Percentiles rank a stretch among this genome's conserved stretches.
Evolutionary conservation across 2,797 vertebrate species (phyloP).

Genomic region (Betta splendens): DNA sequence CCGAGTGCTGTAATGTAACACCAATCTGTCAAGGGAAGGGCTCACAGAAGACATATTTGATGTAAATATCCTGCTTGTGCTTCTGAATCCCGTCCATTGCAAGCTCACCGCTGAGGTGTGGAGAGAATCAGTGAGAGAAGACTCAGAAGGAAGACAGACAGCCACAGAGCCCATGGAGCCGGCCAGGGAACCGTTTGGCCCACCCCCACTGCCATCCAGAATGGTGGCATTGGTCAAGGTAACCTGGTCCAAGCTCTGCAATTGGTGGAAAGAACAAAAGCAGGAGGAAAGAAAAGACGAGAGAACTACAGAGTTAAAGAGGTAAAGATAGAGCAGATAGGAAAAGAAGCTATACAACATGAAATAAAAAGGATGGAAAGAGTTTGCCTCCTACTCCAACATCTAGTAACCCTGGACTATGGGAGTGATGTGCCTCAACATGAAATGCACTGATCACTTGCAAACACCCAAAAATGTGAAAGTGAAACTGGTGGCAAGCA

Average conservation of each 20-base stretch:
- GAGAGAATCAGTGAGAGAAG: constrained; percentile 92
- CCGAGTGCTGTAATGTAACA: constrained; percentile 38
- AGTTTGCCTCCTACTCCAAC: constrained; percentile 42
- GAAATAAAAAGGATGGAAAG: constrained; percentile 27
- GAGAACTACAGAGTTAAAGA: constrained; percentile 81
- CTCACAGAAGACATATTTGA: constrained; percentile 18
- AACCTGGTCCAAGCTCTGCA: constrained; percentile 87
- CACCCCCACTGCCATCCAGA: constrained; percentile 85
- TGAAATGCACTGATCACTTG: constrained; percentile 31
- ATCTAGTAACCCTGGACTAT: constrained; percentile 40
- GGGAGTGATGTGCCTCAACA: constrained; percentile 56
- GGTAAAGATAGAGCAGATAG: constrained; percentile 57
- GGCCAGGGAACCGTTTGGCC: constrained; percentile 89
- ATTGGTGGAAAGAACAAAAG: constrained; percentile 75
- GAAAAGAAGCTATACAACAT: constrained; percentile 54
- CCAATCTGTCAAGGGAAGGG: constrained; percentile 25
- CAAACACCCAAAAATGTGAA: constrained; percentile 13
- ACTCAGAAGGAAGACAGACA: constrained; percentile 93
- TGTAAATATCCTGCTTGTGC: constrained; percentile 24
- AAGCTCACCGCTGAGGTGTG: constrained; percentile 94
- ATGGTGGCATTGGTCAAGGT: constrained; percentile 83
- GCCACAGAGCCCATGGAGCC: constrained; percentile 88
- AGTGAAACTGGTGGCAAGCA: constrained; percentile 21
- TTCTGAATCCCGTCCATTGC: constrained; percentile 28
- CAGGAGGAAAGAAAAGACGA: constrained; percentile 79